Base-by-base conservation (phyloP, 2,113 vertebrate genomes). In the Enhydra lutris region DNA sequence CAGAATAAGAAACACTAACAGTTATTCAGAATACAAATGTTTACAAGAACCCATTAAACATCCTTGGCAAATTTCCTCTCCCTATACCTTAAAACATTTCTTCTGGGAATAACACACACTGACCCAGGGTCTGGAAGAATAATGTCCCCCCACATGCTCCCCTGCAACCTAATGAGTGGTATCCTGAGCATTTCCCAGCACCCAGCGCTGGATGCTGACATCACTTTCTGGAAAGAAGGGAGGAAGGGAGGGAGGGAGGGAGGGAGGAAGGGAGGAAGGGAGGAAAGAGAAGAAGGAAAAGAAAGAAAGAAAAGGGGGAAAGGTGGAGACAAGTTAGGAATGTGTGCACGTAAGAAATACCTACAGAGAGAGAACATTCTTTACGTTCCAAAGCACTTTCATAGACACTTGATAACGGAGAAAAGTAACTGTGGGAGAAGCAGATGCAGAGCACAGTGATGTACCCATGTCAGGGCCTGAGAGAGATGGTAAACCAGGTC, bases 1-100 rank as follows among this genome's bases (percentile, higher is more conserved):
- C 39, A 11, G 36, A 57, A 95, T 84, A 73, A 88, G 29, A 96
- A 96, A 92, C 82, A 92, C 13, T 55, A 67, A 76, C 31, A 47
- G 29, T 89, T 57, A n/a, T 34, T 42, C 50, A n/a, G 39, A 90
- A 97, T 42, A 73, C 61, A 93, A 82, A 91, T 96, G 61, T 95
- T 97, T 97, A 97, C 36, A 94, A 61, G 91, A 94, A 76, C 39
- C 45, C 21, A 57, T 83, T 95, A 91, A 95, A 97, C 91, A 96
- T 93, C 87, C 76, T 65, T 36, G 14, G 78, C 20, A 39, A 65
- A n/a, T 67, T 96, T 97, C 91, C 95, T 61, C 29, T 85, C 71
- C 73, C 81, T 94, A 67, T 83, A 96, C 88, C 97, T 97, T 94
- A 85, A 96, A 86, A 78, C 42, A 79, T 90, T 91, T 63, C 65